Base-by-base conservation (phyloP, 2,888 invertebrate species). In the Ganaspis brasiliensis region DNA sequence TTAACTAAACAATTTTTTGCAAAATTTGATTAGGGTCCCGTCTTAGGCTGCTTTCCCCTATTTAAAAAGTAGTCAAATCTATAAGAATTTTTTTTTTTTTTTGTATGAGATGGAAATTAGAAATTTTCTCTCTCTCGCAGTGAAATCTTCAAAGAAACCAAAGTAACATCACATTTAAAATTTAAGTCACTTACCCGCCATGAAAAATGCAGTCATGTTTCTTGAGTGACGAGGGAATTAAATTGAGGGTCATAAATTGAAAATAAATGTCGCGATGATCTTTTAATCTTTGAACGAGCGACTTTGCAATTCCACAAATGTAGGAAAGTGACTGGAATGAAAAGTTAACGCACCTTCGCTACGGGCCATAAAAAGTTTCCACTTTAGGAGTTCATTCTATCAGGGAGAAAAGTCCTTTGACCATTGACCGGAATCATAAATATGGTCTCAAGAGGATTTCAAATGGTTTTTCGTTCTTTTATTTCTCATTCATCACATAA, bases 281-380 rank as follows among this genome's bases (percentile, higher is more conserved):
- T 52, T 52, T 52, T 52, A 52, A 52, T 52, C 52, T 52, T 52
- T 52, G 9, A 52, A 52, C 16, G 9, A 16, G 19, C n/a, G 6
- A 49, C n/a, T n/a, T 49, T 49, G n/a, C 49, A n/a, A 49, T 49
- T 49, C 16, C 49, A 16, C n/a, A 49, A 16, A 49, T 49, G 49
- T 14, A 49, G n/a, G 16, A 49, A n/a, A 16, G 49, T 14, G 1
- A n/a, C 8, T 8, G n/a, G 1, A n/a, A 5, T 57, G 8, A 26
- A 31, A 57, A 56, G 21, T 56, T 56, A 14, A 56, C 21, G 56
- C 9, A 12, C 21, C 24, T 56, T 56, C n/a, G n/a, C 26, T 0
- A 31, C 31, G 21, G 56, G 12, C 12, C 56, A 56, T 56, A 56
- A 56, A 56, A 56, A 24, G 56, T 56, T 56, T 56, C 56, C 14